phyloP scores from a whole-genome alignment of 2,797 vertebrate genomes.

The Tiaroga cobitis region DNA sequence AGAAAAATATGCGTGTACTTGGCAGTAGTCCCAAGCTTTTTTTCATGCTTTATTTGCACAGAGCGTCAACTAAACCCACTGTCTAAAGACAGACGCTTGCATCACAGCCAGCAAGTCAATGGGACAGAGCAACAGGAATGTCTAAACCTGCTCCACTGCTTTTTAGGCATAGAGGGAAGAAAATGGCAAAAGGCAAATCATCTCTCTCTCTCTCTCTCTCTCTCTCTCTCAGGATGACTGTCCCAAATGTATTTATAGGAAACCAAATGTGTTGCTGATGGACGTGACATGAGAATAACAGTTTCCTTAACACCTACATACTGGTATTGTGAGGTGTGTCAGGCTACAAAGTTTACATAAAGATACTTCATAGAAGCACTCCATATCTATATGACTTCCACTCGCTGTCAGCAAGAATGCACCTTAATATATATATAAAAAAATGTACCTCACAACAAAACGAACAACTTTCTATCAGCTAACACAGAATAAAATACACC shows the following conservation, averaged over 20 bases:
- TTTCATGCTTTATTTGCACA: constrained; percentile 17
- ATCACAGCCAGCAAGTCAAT: constrained; percentile 24
- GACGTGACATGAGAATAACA: not conserved
- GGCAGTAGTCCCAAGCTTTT: constrained; percentile 1
- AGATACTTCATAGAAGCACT: not conserved
- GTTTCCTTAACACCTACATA: not conserved
- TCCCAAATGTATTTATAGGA: not conserved
- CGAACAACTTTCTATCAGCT: not conserved
- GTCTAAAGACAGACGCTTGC: constrained; percentile 28
- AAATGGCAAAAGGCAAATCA: not conserved
- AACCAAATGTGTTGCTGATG: not conserved
- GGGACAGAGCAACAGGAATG: constrained; percentile 33
- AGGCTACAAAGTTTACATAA: not conserved
- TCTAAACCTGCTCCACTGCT: constrained; percentile 37
- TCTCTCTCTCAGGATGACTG: not conserved
- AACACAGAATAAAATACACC: not conserved
- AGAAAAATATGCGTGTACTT: constrained; percentile 40
- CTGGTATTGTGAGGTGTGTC: not conserved
- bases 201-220: not conserved
- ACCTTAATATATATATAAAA: not conserved
- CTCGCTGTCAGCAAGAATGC: not conserved
- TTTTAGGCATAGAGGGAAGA: constrained; percentile 2
- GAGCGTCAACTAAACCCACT: constrained; percentile 41
- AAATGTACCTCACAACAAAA: not conserved
- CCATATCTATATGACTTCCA: not conserved